Percentiles rank a stretch among this genome's conserved stretches.
Conservation (phyloP, 2,888 invertebrate species). For the Cremastobaeus sp. region DNA sequence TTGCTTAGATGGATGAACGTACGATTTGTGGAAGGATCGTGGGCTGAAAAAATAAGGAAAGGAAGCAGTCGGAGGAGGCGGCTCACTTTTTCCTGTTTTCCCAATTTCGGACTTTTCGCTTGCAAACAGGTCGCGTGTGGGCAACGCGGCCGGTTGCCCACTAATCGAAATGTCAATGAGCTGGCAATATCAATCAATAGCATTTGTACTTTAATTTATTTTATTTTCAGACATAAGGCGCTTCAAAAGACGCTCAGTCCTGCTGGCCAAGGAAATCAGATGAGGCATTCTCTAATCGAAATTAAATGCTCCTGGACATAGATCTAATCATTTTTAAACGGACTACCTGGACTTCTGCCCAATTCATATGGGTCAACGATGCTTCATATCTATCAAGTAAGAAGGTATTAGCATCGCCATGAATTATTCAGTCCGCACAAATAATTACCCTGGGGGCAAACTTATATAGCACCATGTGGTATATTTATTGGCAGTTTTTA, state of each 20-base stretch:
- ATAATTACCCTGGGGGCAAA: constrained; percentile 40
- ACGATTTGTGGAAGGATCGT: constrained; percentile 44
- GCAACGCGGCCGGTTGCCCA: too few relatives aligned
- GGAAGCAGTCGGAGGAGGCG: background rate
- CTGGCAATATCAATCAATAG: constrained; percentile 8
- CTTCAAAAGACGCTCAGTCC: background rate
- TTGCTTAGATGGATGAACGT: constrained; percentile 67
- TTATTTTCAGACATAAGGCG: background rate
- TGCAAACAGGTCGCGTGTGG: too few relatives aligned
- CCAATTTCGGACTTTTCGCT: too few relatives aligned
- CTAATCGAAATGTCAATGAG: constrained; percentile 21
- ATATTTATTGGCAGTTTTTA: constrained; percentile 16
- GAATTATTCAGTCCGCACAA: constrained; percentile 41
- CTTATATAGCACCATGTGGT: constrained; percentile 23
- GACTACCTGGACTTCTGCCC: constrained; percentile 32
- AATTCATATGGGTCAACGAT: constrained; percentile 40
- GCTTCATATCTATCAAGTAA: constrained; percentile 33
- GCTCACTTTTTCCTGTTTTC: background rate
- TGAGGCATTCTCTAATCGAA: constrained; percentile 2
- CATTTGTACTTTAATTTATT: background rate
- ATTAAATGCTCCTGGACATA: constrained; percentile 5
- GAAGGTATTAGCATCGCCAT: constrained; percentile 28
- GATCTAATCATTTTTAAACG: constrained; percentile 25
- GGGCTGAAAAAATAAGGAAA: constrained; percentile 18
- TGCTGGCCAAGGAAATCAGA: constrained; percentile 16